phyloP scores from a whole-genome alignment of 2,888 invertebrate species.

The Andrena trimmerana region DNA sequence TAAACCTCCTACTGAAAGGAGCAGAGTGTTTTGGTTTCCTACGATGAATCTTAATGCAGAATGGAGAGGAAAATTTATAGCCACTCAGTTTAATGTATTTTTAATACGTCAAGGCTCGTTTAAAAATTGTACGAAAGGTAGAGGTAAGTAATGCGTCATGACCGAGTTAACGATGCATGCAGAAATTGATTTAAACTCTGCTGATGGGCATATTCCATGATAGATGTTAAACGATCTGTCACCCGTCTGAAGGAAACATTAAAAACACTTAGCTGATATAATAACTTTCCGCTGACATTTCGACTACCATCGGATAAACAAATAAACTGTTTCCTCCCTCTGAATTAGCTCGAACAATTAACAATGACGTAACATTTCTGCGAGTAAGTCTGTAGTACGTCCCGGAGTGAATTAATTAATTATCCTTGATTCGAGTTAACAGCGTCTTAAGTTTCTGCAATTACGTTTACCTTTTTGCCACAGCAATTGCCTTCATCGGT shows the following conservation, averaged over 20 bases:
- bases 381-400: neutral
- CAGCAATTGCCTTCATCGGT: neutral
- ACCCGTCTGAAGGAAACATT: neutral
- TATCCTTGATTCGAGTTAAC: conserved; percentile 22
- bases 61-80: conserved; percentile 9
- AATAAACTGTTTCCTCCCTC: too few relatives aligned
- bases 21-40: neutral
- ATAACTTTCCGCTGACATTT: neutral
- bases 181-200: conserved; percentile 40
- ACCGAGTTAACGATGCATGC: conserved; percentile 47
- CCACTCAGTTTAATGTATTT: conserved; percentile 8
- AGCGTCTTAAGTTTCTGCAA: neutral
- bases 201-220: neutral
- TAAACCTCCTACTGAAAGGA: neutral
- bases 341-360: neutral
- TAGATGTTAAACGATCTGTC: conserved; percentile 33
- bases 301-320: too few relatives aligned
- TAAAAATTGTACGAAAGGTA: neutral
- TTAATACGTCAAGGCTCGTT: neutral
- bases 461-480: conserved; percentile 15
- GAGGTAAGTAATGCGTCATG: conserved; percentile 37
- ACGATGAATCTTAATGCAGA: conserved; percentile 11
- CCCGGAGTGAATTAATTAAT: conserved; percentile 9
- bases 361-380: neutral
- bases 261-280: conserved; percentile 24